A percentile compares a stretch with the other conserved stretches of the same genome.
Conservation (phyloP, 2,797 vertebrate species). For the Cyprinella venusta region DNA sequence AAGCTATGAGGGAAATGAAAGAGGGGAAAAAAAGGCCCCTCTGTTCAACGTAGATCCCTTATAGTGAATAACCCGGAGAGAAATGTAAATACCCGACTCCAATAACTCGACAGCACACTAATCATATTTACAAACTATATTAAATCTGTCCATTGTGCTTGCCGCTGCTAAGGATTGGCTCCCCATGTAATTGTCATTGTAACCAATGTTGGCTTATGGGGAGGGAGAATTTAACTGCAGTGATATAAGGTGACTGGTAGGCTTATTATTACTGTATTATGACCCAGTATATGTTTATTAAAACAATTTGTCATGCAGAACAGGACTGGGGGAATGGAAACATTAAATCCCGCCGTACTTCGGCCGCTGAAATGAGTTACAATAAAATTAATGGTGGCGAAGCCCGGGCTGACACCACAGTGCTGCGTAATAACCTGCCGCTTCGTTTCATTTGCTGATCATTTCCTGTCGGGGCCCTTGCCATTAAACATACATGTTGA, state of each 20-base stretch:
- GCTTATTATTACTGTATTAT: constrained; percentile 99
- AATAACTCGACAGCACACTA: constrained; percentile 99
- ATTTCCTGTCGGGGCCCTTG: constrained; percentile 91
- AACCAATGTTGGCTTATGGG: constrained; percentile 93
- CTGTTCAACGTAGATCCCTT: constrained; percentile 93
- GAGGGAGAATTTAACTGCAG: constrained; percentile 98
- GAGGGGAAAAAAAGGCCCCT: constrained; percentile 77
- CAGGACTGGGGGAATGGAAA: constrained; percentile 95
- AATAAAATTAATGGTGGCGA: constrained; percentile 93
- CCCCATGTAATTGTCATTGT: constrained; percentile 96
- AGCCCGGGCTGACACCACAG: constrained; percentile 81
- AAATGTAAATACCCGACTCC: constrained; percentile 99
- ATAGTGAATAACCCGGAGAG: constrained; percentile 93
- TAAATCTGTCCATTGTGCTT: constrained; percentile 99
- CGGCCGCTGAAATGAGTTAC: constrained; percentile 96
- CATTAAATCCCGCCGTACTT: constrained; percentile 97
- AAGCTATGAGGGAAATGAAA: constrained; percentile 74
- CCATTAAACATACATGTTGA: constrained; percentile 94
- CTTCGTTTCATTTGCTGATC: constrained; percentile 94
- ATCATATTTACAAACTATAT: constrained; percentile 99
- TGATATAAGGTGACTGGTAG: constrained; percentile 99
- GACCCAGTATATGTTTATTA: constrained; percentile 99
- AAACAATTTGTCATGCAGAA: constrained; percentile 99
- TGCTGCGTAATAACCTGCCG: constrained; percentile 84
- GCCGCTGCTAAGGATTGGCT: constrained; percentile 90